Base-by-base conservation (phyloP, 1,140 invertebrate species). In the Trinorchestia longiramus region DNA sequence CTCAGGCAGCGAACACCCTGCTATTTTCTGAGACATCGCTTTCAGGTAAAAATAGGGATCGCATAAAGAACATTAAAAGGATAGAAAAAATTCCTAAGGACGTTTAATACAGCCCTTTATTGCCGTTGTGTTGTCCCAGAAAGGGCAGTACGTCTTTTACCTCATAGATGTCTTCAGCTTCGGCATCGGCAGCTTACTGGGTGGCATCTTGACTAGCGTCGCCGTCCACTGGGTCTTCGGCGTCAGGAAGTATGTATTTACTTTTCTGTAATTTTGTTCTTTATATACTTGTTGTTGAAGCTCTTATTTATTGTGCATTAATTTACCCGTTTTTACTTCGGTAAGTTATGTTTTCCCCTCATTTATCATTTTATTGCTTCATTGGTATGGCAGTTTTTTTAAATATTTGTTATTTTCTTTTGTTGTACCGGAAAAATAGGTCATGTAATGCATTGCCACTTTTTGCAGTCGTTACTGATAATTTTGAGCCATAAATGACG, bases 181-280 rank as follows among this genome's bases (percentile, higher is more conserved):
- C 92, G 92, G 92, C 44, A 94, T 94, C 40, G 92, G 92, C 43
- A 94, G 92, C 44, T 97, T 98, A 28, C 97, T 97, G 97, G 97
- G 97, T 88, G 97, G 97, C 96, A 97, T 98, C 96, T 97, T 97
- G 62, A 97, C 98, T 96, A 97, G 97, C 95, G 95, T 97, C 47
- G 97, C 97, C 28, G 97, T 98, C 42, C 97, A 97, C 23, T 98
- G 97, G 97, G 97, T 98, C n/a, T 98, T 98, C 97, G 97, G 97
- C 53, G 97, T 97, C 77, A 97, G 96, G 0, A 96, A 97, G 95
- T 97, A 44, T 11, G 92, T 94, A 28, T 36, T 36, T 77, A 23
- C 36, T 77, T 11, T 28, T 77, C 28, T 77, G 19, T 19, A 11
- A 53, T 53, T 19, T 53, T 53, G 28, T 77, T 28, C 36, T 77